A percentile compares a stretch with the other conserved stretches of the same genome.
Evolutionary conservation across 2,797 vertebrate species (phyloP).

Genomic region (Chanos chanos): DNA sequence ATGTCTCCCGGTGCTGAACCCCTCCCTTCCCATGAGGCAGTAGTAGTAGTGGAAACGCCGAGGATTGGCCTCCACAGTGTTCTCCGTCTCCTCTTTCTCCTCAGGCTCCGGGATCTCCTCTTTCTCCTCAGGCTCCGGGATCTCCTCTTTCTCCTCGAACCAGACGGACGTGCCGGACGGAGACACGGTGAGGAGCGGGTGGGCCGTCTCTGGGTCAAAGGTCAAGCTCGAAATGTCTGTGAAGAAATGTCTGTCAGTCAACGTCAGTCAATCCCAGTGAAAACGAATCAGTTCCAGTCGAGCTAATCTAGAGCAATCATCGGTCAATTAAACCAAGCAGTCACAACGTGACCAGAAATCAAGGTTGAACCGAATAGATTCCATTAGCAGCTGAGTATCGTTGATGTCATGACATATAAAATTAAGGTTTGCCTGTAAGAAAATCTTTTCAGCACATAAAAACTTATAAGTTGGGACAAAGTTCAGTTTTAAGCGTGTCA

Average conservation of each 20-base stretch:
- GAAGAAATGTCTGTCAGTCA: no score
- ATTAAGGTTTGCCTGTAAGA: no score
- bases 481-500: no score
- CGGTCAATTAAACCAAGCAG: no score
- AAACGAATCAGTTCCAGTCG: no score
- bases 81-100: constrained; percentile 51
- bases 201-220: constrained; percentile 72
- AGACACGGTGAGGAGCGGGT: constrained; percentile 65
- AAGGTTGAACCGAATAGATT: not conserved
- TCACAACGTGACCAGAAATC: not conserved
- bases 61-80: no score
- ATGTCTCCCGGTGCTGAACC: constrained; percentile 67
- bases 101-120: constrained; percentile 51
- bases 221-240: constrained; percentile 66
- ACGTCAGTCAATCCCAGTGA: no score
- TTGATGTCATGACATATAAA: no score
- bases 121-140: not conserved
- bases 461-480: no score
- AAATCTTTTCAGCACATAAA: no score
- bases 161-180: constrained; percentile 55
- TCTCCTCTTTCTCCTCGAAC: constrained; percentile 60
- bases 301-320: no score
- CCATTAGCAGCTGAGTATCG: no score
- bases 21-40: constrained; percentile 56
- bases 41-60: constrained; percentile 73